Base-by-base conservation (phyloP, 2,888 invertebrate genomes). In the Quadriops clusia region DNA sequence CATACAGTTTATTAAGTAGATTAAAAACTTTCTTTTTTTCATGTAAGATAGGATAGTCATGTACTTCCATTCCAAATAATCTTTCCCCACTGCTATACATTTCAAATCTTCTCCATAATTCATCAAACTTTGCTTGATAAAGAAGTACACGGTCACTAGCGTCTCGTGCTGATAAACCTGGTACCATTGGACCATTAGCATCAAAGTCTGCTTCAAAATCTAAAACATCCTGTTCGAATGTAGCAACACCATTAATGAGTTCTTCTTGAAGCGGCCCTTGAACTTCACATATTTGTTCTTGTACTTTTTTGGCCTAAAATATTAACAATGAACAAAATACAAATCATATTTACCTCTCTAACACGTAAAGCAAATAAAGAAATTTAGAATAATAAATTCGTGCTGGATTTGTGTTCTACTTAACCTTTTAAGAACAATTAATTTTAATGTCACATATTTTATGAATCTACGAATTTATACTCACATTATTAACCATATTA, bases 11-110 rank as follows among this genome's bases (percentile, higher is more conserved):
- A 59, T 79, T 86, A 10, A 91, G 63, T 28, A 90, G 68, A 53
- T 79, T 80, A 45, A 91, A 76, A 53, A 90, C 86, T 44, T 79
- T 84, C 56, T 82, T 86, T 41, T 84, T 75, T 44, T 77, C 72
- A 37, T 77, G 72, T 28, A 91, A 56, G 34, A 77, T 67, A 0
- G 89, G 89, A 60, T 89, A 90, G 34, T 86, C 83, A 10, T 83
- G 78, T 4, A 82, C 72, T 42, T 79, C 77, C 51, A 90, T 67
- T 1, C 89, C 89, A 52, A 90, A 91, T 26, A 91, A 58, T 41
- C 73, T 75, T 61, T 90, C 89, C 16, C 87, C 89, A 44, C 73
- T 84, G 22, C 77, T 74, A 56, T 82, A 87, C 64, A 84, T 85
- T 57, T 81, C 78, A 47, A 74, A 85, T 49, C 78, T 73, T 28